Evolutionary conservation across 2,797 vertebrate genomes (phyloP).

Genomic region (Gymnocypris eckloni): DNA sequence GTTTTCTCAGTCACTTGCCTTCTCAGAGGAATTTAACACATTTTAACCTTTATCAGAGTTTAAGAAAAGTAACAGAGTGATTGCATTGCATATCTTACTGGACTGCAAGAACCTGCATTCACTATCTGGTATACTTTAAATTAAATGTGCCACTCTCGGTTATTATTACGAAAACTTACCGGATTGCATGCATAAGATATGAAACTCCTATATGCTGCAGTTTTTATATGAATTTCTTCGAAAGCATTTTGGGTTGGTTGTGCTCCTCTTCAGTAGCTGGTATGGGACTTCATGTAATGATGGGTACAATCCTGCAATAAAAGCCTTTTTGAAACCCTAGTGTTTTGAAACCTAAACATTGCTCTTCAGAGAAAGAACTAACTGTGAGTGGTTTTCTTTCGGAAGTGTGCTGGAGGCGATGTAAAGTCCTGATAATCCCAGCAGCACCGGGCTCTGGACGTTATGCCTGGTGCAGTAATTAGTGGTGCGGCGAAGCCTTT

Average conservation of each 20-base stretch:
- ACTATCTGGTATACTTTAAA: slow-evolving; percentile 31
- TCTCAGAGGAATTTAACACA: slow-evolving; percentile 52
- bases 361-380: slow-evolving; percentile 15
- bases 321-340: slow-evolving; percentile 29
- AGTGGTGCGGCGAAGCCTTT: slow-evolving; percentile 60
- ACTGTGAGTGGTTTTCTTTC: slow-evolving; percentile 19
- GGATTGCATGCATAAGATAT: slow-evolving; percentile 45
- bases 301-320: slow-evolving; percentile 30
- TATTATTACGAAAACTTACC: slow-evolving; percentile 49
- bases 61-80: slow-evolving; percentile 37
- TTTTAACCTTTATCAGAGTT: slow-evolving; percentile 52
- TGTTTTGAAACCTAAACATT: slow-evolving; percentile 29
- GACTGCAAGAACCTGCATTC: slow-evolving; percentile 45
- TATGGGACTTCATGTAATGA: slow-evolving; percentile 17
- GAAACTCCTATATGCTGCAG: slow-evolving; percentile 28
- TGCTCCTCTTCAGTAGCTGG: not conserved
- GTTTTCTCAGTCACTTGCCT: slow-evolving; percentile 39
- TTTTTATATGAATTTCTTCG: slow-evolving; percentile 34
- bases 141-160: slow-evolving; percentile 1
- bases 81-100: slow-evolving; percentile 49
- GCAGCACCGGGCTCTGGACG: slow-evolving; percentile 26
- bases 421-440: slow-evolving; percentile 43
- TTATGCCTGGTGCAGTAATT: slow-evolving; percentile 51
- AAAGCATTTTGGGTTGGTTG: slow-evolving; percentile 6
- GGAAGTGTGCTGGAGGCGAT: slow-evolving; percentile 38